Conservation (phyloP, 2,888 invertebrate genomes). For the Pinctada fucata region DNA sequence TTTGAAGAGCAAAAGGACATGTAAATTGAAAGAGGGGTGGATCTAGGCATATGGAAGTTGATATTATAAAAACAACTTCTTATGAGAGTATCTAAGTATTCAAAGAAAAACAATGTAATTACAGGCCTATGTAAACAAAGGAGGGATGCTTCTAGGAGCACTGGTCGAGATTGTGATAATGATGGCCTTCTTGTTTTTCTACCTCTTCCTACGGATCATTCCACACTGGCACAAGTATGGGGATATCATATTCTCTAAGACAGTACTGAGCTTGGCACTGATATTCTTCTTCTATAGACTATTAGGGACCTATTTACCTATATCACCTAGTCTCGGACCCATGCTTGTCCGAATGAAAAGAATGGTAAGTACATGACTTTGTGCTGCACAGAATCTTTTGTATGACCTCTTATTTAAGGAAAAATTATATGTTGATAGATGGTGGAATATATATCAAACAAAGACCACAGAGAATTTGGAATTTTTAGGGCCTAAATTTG, state of each 20-base stretch:
- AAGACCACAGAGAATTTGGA: no score
- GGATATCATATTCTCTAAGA: slow-evolving; percentile 71
- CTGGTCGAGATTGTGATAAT: slow-evolving; percentile 60
- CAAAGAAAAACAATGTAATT: no score
- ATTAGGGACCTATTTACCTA: slow-evolving; percentile 77
- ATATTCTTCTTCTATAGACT: slow-evolving; percentile 79
- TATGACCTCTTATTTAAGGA: no score
- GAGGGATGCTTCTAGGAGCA: slow-evolving; percentile 41
- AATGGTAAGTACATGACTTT: slow-evolving; percentile 55
- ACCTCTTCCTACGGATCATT: slow-evolving; percentile 67
- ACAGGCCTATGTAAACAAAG: neutral
- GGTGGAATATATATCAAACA: no score
- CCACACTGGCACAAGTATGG: slow-evolving; percentile 54
- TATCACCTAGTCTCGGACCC: slow-evolving; percentile 77
- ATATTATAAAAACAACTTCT: no score
- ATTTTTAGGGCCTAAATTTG: no score
- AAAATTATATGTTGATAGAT: no score
- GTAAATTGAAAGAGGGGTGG: no score
- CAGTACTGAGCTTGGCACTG: slow-evolving; percentile 74
- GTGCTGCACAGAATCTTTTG: no score
- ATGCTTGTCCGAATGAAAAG: slow-evolving; percentile 77
- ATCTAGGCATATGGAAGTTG: no score
- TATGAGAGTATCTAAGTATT: no score
- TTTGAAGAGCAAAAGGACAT: no score
- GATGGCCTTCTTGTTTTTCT: slow-evolving; percentile 65